Base-by-base conservation (phyloP, 2,888 invertebrate genomes). In the Marronus borbonicus region DNA sequence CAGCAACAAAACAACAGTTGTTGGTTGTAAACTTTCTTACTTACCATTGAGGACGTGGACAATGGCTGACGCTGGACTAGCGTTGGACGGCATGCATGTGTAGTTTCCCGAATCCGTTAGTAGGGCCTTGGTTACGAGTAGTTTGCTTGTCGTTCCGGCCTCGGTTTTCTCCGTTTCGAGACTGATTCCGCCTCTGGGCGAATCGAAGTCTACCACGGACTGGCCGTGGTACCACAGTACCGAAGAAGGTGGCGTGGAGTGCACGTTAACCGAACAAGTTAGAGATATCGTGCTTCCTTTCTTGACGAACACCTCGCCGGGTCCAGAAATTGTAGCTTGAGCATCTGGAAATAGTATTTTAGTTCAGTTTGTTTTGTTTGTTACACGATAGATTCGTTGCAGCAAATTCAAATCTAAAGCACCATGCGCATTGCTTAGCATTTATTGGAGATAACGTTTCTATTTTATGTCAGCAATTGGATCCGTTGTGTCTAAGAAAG, bases 201-300 rank as follows among this genome's bases (percentile, higher is more conserved):
- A 95, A 89, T 96, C 92, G 86, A 93, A 96, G 90, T 96, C 96
- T 81, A 96, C 95, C 83, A 96, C 92, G 83, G 94, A 91, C 24
- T 92, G 91, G 62, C 95, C 96, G 85, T 96, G 96, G 89, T 95
- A 95, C 96, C 96, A 96, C 85, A 94, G 92, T 85, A 96, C 94
- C 83, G 94, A 95, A 80, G 92, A 92, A 79, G 93, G 93, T 31
- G 93, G 94, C 82, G 93, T 93, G 79, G 96, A 95, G 88, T 96
- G 96, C 84, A 96, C 94, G 89, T 96, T 96, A 84, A 96, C 95
- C 74, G 95, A 94, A 88, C 96, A 96, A 78, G 96, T 95, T 86
- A 96, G 90, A 84, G 96, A 96, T 90, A 96, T 96, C 83, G 96
- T 96, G 88, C 96, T 96, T 85, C 96, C 96, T 88, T 94, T 95